phyloP scores from a whole-genome alignment of 2,797 vertebrate species.

The Leptoclinus maculatus region DNA sequence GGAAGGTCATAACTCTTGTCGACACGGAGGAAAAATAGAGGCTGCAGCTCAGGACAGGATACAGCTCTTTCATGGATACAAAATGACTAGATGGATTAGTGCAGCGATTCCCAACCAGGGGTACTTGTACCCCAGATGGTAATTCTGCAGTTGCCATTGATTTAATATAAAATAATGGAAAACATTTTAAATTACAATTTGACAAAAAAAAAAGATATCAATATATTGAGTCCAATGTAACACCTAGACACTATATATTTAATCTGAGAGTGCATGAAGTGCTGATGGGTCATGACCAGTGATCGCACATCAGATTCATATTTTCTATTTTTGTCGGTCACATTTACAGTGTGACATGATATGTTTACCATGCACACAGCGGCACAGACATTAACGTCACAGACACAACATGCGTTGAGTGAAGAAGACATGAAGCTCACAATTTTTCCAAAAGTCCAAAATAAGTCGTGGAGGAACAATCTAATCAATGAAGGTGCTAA shows the following conservation, averaged over 20 bases:
- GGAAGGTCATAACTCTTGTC: constrained; percentile 69
- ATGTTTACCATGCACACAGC: neutral
- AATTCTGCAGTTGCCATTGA: neutral
- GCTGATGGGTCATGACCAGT: neutral
- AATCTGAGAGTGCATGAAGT: neutral
- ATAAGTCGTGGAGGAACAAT: too few species aligned
- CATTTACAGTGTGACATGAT: too few species aligned
- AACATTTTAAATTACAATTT: neutral
- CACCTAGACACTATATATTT: neutral
- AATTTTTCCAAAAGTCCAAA: too few species aligned
- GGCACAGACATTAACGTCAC: too few species aligned
- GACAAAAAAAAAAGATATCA: neutral
- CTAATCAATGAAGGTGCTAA: too few species aligned
- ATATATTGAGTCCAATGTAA: neutral
- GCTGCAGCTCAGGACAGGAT: constrained; percentile 40
- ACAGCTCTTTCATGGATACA: constrained; percentile 51
- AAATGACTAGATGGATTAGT: constrained; percentile 13
- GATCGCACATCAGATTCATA: neutral
- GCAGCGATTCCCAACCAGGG: neutral
- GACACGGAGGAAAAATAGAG: constrained; percentile 40
- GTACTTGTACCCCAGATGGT: too few species aligned
- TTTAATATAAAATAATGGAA: neutral
- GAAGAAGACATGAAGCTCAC: too few species aligned
- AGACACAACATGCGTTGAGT: too few species aligned
- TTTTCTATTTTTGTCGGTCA: too few species aligned